Evolutionary conservation across 1,140 invertebrate species (phyloP).

Genomic region (Saxidomus purpurata): DNA sequence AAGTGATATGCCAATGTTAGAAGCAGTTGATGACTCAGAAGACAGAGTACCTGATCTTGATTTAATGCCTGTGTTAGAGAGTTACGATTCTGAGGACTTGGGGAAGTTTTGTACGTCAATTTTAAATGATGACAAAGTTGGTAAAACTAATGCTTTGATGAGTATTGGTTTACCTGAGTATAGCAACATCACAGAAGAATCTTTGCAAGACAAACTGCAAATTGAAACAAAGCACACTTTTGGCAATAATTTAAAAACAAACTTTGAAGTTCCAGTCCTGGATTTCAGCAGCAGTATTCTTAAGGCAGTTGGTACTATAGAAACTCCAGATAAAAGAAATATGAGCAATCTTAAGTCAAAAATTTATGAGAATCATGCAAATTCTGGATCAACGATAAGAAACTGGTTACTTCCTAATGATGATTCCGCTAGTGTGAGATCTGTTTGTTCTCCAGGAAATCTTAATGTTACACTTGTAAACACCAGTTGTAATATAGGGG

Average conservation of each 20-base stretch:
- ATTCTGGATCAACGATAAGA: conserved; percentile 56
- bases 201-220: conserved; percentile 9
- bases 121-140: background rate
- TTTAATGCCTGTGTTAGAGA: background rate
- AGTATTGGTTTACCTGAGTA: conserved; percentile 29
- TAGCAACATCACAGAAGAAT: conserved; percentile 62
- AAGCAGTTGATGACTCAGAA: background rate
- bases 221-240: background rate
- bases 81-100: background rate
- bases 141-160: background rate
- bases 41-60: background rate
- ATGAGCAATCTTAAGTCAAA: conserved; percentile 1
- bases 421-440: background rate
- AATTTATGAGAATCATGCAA: conserved; percentile 8
- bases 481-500: background rate
- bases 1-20: background rate
- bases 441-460: background rate
- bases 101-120: background rate
- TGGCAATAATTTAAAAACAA: background rate
- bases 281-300: background rate
- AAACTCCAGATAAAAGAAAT: conserved; percentile 11
- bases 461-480: conserved; percentile 5
- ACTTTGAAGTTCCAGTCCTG: background rate
- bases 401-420: conserved; percentile 59
- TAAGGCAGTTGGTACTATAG: background rate